Evolutionary conservation across 2,113 vertebrate species (phyloP).

Genomic region (Corythornis vintsioides): DNA sequence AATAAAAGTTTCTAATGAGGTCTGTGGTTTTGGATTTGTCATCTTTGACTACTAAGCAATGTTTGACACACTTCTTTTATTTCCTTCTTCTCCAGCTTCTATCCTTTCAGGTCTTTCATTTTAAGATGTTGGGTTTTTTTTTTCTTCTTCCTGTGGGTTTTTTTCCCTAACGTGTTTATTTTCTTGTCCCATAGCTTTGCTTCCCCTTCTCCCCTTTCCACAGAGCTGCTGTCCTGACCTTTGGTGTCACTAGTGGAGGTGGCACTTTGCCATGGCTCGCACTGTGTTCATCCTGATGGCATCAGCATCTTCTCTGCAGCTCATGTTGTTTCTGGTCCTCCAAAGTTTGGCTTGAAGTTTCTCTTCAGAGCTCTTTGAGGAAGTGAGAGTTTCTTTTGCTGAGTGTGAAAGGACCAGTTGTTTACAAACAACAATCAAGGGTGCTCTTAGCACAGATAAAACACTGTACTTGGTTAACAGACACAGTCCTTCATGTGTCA

Average conservation of each 20-base stretch:
- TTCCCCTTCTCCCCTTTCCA: neutral
- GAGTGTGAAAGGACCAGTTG: neutral
- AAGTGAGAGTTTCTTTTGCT: too few relatives aligned
- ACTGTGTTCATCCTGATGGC: fast-evolving
- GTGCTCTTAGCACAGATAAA: neutral
- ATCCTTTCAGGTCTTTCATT: neutral
- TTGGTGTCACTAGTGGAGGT: neutral
- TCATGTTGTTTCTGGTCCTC: neutral
- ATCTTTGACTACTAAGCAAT: neutral
- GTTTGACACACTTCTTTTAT: neutral
- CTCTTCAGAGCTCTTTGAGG: neutral
- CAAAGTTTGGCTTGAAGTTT: neutral
- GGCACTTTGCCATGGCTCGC: neutral
- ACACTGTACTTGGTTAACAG: neutral
- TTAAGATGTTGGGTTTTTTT: neutral
- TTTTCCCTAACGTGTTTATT: neutral
- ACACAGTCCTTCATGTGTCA: fast-evolving
- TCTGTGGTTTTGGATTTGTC: neutral
- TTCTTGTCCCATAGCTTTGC: neutral
- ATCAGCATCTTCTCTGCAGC: neutral
- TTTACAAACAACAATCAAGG: neutral
- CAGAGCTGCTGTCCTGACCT: neutral
- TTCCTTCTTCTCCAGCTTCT: neutral
- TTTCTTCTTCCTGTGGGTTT: neutral
- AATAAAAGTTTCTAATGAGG: neutral